A percentile compares a stretch with the other conserved stretches of the same genome.
Evolutionary conservation across 1,140 invertebrate species (phyloP).

Genomic region (Diploscapter pachys): DNA sequence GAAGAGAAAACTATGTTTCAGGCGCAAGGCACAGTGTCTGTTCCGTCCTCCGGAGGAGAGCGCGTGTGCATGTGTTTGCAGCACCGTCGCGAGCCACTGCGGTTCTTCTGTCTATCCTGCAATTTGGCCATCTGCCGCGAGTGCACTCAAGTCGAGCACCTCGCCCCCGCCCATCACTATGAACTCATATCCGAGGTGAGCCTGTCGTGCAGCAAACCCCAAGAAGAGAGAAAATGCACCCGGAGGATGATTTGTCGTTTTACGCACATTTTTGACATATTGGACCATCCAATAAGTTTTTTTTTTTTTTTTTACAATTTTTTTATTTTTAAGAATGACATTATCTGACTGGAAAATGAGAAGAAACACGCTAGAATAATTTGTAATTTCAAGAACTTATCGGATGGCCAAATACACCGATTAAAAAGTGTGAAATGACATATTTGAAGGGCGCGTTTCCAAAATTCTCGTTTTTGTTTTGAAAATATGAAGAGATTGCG

Average conservation of each 20-base stretch:
- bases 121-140: constrained; percentile 85
- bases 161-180: constrained; percentile 77
- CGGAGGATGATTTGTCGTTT: background rate
- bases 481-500: background rate
- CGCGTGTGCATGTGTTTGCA: constrained; percentile 39
- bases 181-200: constrained; percentile 71
- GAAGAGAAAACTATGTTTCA: background rate
- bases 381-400: too few relatives aligned
- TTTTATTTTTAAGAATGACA: too few relatives aligned
- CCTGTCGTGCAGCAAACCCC: constrained; percentile 1
- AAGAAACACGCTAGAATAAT: too few relatives aligned
- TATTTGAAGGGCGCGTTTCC: too few relatives aligned
- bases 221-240: constrained; percentile 2
- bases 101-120: constrained; percentile 87
- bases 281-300: too few relatives aligned
- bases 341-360: too few relatives aligned
- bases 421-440: too few relatives aligned
- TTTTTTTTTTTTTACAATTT: too few relatives aligned
- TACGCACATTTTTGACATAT: too few relatives aligned
- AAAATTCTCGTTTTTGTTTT: background rate
- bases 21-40: constrained; percentile 1
- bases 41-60: background rate
- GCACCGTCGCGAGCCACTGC: constrained; percentile 81
- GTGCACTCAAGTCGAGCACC: constrained; percentile 82
- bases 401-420: too few relatives aligned